phyloP scores from a whole-genome alignment of 2,113 vertebrate genomes.

The Eulemur macaco region DNA sequence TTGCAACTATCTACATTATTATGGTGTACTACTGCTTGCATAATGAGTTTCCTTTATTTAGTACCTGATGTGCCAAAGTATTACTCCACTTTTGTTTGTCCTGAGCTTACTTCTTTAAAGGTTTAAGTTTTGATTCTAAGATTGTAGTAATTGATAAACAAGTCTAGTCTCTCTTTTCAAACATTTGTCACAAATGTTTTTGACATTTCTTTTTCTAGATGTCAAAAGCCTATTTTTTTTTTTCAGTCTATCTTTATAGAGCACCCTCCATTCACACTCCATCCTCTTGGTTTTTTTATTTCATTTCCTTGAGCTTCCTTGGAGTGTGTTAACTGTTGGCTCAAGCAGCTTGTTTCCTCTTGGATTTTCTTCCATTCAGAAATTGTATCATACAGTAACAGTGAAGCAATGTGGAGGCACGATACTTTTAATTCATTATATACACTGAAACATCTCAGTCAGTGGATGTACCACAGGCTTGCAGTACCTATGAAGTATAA shows the following conservation, averaged over 20 bases:
- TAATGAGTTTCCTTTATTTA: background rate
- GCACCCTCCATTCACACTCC: background rate
- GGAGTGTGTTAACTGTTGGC: background rate
- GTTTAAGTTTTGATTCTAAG: background rate
- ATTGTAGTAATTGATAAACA: background rate
- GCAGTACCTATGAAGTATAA: background rate
- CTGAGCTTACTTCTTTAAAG: background rate
- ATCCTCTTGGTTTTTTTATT: background rate
- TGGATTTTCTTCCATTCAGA: background rate
- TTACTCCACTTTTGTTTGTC: background rate
- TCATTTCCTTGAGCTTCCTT: conserved; percentile 1
- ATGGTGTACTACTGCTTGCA: background rate
- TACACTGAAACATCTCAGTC: background rate
- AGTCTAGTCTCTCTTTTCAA: background rate
- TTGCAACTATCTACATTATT: background rate
- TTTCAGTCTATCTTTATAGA: background rate
- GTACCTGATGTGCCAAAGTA: background rate
- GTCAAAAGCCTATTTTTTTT: background rate
- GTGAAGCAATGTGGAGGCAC: background rate
- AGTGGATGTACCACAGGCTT: background rate
- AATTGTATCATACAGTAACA: background rate
- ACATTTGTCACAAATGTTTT: background rate
- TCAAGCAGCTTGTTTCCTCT: conserved; percentile 2
- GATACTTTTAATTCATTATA: background rate
- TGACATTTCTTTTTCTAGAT: conserved; percentile 14